phyloP scores from a whole-genome alignment of 2,113 vertebrate genomes.

The Pica pica region DNA sequence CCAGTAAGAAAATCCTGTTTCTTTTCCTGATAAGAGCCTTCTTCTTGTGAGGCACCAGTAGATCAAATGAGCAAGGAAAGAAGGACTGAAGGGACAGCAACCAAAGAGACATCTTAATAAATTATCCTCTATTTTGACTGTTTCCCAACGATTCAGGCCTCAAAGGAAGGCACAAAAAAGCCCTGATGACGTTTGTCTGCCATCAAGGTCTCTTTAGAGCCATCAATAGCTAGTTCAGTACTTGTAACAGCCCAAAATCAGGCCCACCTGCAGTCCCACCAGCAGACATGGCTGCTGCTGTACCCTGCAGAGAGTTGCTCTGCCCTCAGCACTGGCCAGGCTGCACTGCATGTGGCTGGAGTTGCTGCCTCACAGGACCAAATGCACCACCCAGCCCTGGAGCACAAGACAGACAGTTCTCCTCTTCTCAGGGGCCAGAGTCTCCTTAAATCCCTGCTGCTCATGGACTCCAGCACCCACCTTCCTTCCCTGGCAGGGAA shows the following conservation, averaged over 20 bases:
- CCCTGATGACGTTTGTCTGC: not conserved
- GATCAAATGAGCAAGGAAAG: not conserved
- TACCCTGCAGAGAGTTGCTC: not conserved
- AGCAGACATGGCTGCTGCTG: not conserved
- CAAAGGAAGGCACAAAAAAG: not conserved
- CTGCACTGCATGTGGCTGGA: not conserved
- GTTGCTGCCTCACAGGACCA: not conserved
- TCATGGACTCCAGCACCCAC: not conserved
- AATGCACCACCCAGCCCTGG: not conserved
- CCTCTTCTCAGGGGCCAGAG: not conserved
- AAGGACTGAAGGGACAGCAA: not conserved
- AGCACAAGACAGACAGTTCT: not conserved
- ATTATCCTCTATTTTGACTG: not conserved
- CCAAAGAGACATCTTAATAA: not conserved
- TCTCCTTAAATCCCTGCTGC: not conserved
- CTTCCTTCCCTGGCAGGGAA: not conserved
- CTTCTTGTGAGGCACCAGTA: not conserved
- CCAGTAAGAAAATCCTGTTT: not conserved
- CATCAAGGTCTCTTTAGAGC: not conserved
- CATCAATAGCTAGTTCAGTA: not conserved
- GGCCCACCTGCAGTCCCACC: not conserved
- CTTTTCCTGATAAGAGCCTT: not conserved
- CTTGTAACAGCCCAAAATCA: not conserved
- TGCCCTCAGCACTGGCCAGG: fast-evolving
- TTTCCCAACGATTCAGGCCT: not conserved